phyloP scores from a whole-genome alignment of 2,797 vertebrate species.

The Streptopelia turtur region DNA sequence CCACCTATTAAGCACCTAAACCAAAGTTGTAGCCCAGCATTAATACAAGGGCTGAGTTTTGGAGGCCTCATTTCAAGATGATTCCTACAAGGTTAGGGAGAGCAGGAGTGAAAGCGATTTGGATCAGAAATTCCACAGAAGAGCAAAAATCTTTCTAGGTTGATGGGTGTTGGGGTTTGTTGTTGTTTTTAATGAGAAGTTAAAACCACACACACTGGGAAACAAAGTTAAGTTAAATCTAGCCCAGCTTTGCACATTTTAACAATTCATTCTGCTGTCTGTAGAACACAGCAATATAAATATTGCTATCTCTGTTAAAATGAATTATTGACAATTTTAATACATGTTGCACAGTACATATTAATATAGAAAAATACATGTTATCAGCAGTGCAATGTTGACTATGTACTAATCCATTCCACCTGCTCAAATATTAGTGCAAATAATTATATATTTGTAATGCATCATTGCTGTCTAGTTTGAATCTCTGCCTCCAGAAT shows the following conservation, averaged over 20 bases:
- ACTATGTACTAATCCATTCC: slow-evolving; percentile 98
- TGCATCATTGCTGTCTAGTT: slow-evolving; percentile 80
- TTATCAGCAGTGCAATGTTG: slow-evolving; percentile 94
- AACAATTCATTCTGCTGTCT: slow-evolving; percentile 71
- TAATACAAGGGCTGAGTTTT: neutral
- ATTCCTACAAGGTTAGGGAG: neutral
- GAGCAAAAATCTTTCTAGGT: neutral
- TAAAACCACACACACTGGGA: slow-evolving; percentile 23
- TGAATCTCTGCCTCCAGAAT: slow-evolving; percentile 76
- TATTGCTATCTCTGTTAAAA: slow-evolving; percentile 80
- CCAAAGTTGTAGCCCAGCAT: neutral
- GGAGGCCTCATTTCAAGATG: neutral
- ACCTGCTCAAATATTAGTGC: slow-evolving; percentile 97
- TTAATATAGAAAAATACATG: slow-evolving; percentile 88
- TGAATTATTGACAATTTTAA: slow-evolving; percentile 85
- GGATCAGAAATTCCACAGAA: neutral
- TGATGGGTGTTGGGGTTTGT: neutral
- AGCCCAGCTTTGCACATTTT: slow-evolving; percentile 59
- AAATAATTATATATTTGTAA: slow-evolving; percentile 88
- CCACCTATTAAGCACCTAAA: neutral
- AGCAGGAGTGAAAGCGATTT: neutral
- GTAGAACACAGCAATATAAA: slow-evolving; percentile 80
- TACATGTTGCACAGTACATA: slow-evolving; percentile 85
- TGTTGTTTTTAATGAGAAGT: slow-evolving; percentile 9
- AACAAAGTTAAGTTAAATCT: slow-evolving; percentile 73